Conservation (phyloP, 1,140 invertebrate genomes). For the Proales similis region DNA sequence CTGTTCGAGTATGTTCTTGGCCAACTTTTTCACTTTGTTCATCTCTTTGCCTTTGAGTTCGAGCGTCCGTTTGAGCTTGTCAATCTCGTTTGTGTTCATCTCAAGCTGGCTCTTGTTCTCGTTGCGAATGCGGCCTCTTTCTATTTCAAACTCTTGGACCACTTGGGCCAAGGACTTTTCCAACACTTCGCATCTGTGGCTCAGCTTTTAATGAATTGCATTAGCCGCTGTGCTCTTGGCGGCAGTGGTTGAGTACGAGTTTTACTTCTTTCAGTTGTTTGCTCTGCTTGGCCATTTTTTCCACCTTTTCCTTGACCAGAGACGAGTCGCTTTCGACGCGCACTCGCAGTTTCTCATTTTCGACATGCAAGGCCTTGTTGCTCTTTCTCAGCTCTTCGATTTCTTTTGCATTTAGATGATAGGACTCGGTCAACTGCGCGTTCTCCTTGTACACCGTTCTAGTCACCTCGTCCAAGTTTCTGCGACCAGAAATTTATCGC, state of each 20-base stretch:
- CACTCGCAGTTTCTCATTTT: conserved; percentile 44
- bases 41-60: conserved; percentile 52
- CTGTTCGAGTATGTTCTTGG: conserved; percentile 51
- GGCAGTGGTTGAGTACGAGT: neutral
- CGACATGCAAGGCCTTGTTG: conserved; percentile 39
- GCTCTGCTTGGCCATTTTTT: conserved; percentile 45
- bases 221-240: neutral
- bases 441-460: conserved; percentile 53
- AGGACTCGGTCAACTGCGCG: conserved; percentile 47
- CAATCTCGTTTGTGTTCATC: conserved; percentile 46
- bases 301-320: conserved; percentile 49
- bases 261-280: conserved; percentile 47
- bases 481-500: conserved; percentile 38
- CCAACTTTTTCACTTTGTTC: conserved; percentile 51
- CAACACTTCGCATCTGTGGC: conserved; percentile 46
- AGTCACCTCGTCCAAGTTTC: conserved; percentile 52
- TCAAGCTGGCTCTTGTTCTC: conserved; percentile 44
- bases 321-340: conserved; percentile 47
- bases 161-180: conserved; percentile 50
- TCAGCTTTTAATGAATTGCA: conserved; percentile 41
- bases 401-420: conserved; percentile 46
- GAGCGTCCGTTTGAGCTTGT: conserved; percentile 48
- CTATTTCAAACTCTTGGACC: conserved; percentile 49
- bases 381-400: conserved; percentile 43
- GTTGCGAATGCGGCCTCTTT: conserved; percentile 42